Evolutionary conservation across 2,797 vertebrate species (phyloP).

Genomic region (Emys orbicularis): DNA sequence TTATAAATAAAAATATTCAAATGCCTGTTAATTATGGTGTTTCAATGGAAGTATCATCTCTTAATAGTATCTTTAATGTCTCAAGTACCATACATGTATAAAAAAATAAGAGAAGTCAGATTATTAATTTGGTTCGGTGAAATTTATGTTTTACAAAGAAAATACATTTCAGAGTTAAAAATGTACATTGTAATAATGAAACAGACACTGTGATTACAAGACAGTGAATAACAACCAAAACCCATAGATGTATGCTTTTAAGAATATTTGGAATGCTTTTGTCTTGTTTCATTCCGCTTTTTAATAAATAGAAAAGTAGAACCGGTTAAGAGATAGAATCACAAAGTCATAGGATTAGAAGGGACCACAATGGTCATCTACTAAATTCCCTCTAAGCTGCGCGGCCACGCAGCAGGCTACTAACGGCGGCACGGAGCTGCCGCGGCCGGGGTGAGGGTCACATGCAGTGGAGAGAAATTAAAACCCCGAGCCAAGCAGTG

Average conservation of each 20-base stretch:
- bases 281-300: not conserved
- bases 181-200: not conserved
- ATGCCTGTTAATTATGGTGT: constrained; percentile 78
- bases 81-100: constrained; percentile 58
- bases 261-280: not conserved
- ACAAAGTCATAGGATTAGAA: not conserved
- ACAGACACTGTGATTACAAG: not conserved
- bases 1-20: constrained; percentile 82
- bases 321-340: not conserved
- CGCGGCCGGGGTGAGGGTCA: too few species aligned
- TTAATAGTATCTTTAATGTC: constrained; percentile 82
- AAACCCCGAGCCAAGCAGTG: too few species aligned
- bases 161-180: constrained; percentile 24
- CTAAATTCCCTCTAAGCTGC: too few species aligned
- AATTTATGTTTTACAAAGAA: not conserved
- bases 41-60: constrained; percentile 82
- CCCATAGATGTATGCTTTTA: not conserved
- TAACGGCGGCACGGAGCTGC: too few species aligned
- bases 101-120: constrained; percentile 82
- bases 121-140: constrained; percentile 77
- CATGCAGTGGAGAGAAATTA: too few species aligned
- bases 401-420: too few species aligned
- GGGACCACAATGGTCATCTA: not conserved
- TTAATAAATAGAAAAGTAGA: not conserved
- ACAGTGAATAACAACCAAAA: not conserved